These are phyloP conservation scores for Cygnus olor DNA, from an alignment of 2,797 vertebrate species.

Conservation along the genomic window DNA sequence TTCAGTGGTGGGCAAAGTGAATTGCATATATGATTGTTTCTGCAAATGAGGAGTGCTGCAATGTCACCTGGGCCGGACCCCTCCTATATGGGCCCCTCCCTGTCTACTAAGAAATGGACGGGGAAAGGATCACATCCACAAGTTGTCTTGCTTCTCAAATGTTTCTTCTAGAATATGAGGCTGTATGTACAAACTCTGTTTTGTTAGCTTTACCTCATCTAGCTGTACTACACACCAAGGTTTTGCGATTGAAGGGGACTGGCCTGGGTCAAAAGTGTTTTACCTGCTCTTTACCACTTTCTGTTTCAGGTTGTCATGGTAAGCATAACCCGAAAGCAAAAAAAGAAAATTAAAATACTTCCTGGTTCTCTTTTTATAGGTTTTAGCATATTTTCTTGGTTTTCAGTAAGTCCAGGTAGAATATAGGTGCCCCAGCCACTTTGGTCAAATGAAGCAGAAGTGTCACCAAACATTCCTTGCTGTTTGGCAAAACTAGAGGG, in stretches of 20 bases:
- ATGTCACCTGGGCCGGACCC: background rate
- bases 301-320: background rate
- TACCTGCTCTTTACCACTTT: background rate
- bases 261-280: background rate
- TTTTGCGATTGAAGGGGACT: background rate
- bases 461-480: background rate
- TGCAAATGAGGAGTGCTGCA: conserved; percentile 5
- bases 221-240: rapidly evolving
- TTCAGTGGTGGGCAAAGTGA: background rate
- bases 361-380: background rate
- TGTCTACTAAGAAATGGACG: background rate
- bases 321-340: background rate
- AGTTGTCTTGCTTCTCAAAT: background rate
- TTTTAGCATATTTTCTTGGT: background rate
- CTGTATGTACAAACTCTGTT: background rate
- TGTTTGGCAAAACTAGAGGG: background rate
- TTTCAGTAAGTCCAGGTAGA: background rate
- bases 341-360: background rate
- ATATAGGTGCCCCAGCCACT: background rate
- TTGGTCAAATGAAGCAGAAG: background rate
- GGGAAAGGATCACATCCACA: background rate
- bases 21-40: conserved; percentile 27
- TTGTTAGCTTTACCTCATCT: background rate
- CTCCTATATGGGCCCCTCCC: background rate
- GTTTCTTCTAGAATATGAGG: background rate